Evolutionary conservation across 2,113 vertebrate species (phyloP).

Genomic region (Cyphomyrus plagiostoma): DNA sequence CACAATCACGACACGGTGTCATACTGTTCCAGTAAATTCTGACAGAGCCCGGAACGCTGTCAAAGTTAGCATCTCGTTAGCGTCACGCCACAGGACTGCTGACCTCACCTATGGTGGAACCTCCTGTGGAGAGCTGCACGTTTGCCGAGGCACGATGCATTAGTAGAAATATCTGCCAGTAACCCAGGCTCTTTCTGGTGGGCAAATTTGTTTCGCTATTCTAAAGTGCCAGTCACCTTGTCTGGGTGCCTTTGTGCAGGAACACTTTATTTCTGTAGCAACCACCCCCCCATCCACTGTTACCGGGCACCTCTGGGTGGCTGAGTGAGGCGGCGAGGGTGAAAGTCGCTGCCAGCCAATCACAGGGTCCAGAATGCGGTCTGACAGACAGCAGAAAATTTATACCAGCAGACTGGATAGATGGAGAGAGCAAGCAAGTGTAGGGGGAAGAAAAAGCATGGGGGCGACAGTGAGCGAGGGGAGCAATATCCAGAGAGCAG

Average conservation of each 20-base stretch:
- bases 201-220: background rate
- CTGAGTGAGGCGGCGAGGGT: constrained; percentile 26
- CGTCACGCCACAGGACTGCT: background rate
- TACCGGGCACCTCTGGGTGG: background rate
- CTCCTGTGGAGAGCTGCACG: background rate
- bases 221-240: constrained; percentile 4
- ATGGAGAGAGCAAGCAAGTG: constrained; percentile 2
- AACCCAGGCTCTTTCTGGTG: background rate
- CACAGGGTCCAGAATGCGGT: constrained; percentile 25
- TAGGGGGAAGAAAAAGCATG: background rate
- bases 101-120: background rate
- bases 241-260: background rate
- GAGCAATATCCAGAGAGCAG: constrained; percentile 25
- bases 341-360: constrained; percentile 32
- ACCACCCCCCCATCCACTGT: background rate
- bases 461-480: constrained; percentile 6
- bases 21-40: background rate
- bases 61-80: background rate
- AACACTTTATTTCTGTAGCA: background rate
- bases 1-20: background rate
- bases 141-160: background rate
- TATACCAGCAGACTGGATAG: background rate
- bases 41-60: background rate
- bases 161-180: background rate
- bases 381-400: constrained; percentile 15